Evolutionary conservation across 2,888 invertebrate genomes (phyloP), one percentile per base, ranked within the genome.

Genomic region (Aleiodes alternator): DNA sequence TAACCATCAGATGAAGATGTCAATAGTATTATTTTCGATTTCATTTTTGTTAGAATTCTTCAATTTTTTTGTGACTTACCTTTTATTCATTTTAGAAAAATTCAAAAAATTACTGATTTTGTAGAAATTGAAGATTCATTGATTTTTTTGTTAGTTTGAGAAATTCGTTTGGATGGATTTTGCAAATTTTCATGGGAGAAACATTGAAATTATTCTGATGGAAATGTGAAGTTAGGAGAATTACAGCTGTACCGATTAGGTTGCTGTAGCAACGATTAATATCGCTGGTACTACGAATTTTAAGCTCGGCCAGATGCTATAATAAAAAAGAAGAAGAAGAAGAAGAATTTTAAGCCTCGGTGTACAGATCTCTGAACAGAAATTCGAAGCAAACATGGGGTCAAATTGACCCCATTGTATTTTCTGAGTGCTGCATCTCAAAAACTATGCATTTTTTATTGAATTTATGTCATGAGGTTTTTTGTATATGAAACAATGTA

Each of bases 11-110:
- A 43, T 43, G 43, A 1, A 16, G 9, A 43, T 43, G 43, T 43
- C 43, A 43, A 43, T 43, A 53, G 7, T 7, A 11, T 53, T 53
- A 53, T 7, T 14, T 14, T 53, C 4, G 1, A 57, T 57, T 57
- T 57, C 2, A 23, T 38, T 31, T n/a, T n/a, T n/a, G 29, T 16
- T 11, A 14, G 14, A 43, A 38, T 57, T 43, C 5, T 5, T 59
- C n/a, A 6, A 14, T n/a, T 61, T 16, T 16, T 11, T 16, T 11
- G 8, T 2, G 55, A 71, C 43, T 66, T 48, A 72, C 72, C 72
- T 53, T 66, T 66, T 34, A 72, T 66, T 72, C 23, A 64, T 72
- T 66, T 55, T 38, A 64, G 29, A 68, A 11, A 0, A n/a, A 53
- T 64, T 38, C 8, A 23, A 38, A 61, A 8, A 38, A 23, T 55